Conservation (phyloP, 2,888 invertebrate genomes). For the Frankliniella intonsa region DNA sequence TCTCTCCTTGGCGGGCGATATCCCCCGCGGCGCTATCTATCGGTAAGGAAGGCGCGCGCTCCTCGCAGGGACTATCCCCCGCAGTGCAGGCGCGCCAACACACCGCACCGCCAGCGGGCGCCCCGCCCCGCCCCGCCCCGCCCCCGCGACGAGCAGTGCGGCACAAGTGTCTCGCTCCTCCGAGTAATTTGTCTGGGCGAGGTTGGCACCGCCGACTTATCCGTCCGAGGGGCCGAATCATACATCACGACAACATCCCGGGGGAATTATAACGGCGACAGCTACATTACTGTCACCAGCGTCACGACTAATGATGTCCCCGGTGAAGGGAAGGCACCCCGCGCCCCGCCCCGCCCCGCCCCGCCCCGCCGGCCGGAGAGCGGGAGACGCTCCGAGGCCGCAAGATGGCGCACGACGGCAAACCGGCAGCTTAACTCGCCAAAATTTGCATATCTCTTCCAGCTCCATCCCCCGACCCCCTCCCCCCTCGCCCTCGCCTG, state of each 20-base stretch:
- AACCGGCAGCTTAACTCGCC: background rate
- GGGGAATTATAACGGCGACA: constrained; percentile 21
- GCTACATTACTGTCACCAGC: constrained; percentile 24
- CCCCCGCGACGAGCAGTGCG: no score
- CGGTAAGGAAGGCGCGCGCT: no score
- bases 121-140: no score
- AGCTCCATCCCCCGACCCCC: no score
- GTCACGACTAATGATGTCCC: constrained; percentile 16
- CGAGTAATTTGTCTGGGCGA: constrained; percentile 11
- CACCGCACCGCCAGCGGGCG: no score
- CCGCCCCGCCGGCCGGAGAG: background rate
- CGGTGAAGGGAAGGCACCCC: background rate
- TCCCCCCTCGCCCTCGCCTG: background rate
- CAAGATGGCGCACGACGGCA: no score
- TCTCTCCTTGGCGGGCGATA: no score
- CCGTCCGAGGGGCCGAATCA: background rate
- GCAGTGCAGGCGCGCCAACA: no score
- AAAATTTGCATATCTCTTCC: background rate
- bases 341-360: background rate
- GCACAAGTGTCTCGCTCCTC: background rate
- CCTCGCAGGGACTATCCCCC: no score
- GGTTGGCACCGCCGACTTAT: constrained; percentile 18
- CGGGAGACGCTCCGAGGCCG: background rate
- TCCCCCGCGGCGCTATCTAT: no score
- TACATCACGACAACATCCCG: constrained; percentile 3